Evolutionary conservation across 2,113 vertebrate species (phyloP).

Genomic region (Leptobrachium ailaonicum): DNA sequence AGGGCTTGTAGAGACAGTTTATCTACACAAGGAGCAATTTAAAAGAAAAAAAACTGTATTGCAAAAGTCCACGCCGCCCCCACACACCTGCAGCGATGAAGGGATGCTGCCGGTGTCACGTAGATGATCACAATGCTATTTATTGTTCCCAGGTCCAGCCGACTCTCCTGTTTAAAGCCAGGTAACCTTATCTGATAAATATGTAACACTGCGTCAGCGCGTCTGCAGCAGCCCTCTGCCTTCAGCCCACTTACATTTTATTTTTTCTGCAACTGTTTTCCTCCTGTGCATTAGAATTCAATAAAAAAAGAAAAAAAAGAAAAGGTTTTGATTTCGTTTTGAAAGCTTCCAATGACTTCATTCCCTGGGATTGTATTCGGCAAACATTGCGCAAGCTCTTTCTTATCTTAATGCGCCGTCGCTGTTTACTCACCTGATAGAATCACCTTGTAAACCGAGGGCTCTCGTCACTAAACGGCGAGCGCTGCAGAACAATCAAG

Average conservation of each 20-base stretch:
- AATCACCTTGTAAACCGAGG: not conserved
- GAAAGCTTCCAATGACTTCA: not conserved
- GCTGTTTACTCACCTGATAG: not conserved
- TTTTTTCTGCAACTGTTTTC: not conserved
- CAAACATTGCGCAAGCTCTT: constrained; percentile 1
- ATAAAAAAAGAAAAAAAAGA: no score
- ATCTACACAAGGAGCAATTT: not conserved
- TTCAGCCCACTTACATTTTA: not conserved
- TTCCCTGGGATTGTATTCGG: constrained; percentile 14
- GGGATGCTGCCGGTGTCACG: constrained; percentile 11
- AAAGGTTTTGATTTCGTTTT: constrained; percentile 7
- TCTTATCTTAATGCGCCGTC: constrained; percentile 23
- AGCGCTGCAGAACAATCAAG: no score
- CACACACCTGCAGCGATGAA: not conserved
- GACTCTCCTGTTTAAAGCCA: not conserved
- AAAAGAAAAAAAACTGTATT: not conserved
- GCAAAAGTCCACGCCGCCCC: not conserved
- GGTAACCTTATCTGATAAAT: constrained; percentile 25
- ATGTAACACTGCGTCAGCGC: not conserved
- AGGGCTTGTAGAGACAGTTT: no score
- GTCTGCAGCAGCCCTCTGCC: not conserved
- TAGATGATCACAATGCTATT: constrained; percentile 23
- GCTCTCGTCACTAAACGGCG: no score
- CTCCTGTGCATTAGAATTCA: not conserved
- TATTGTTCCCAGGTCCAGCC: not conserved